These are phyloP conservation scores for Lepus townsendii DNA, from an alignment of 2,797 vertebrate genomes.

Conservation along the genomic window DNA sequence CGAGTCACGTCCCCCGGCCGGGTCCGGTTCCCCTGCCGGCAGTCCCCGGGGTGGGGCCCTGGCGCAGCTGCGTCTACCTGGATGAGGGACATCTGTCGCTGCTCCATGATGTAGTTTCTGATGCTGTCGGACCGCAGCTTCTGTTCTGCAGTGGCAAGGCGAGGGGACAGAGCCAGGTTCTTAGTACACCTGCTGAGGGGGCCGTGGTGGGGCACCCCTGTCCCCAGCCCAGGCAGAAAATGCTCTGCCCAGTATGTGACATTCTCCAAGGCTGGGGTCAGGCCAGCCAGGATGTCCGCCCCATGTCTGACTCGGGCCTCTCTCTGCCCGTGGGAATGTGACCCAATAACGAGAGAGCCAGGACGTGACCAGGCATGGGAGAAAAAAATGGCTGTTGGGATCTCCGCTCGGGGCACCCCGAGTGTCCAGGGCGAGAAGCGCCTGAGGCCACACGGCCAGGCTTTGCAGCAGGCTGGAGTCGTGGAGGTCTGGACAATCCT, in stretches of 20 bases:
- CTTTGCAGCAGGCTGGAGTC: background rate
- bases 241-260: background rate
- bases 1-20: background rate
- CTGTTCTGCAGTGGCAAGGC: constrained; percentile 87
- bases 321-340: background rate
- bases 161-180: too few relatives aligned
- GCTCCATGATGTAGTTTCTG: constrained; percentile 89
- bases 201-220: too few relatives aligned
- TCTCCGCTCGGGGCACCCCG: background rate
- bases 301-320: background rate
- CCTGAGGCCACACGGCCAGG: background rate
- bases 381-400: background rate
- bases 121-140: constrained; percentile 89
- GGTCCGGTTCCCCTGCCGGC: background rate
- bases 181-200: background rate
- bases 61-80: constrained; percentile 89
- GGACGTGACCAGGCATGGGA: background rate
- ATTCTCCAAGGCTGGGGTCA: background rate
- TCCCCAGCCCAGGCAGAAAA: background rate
- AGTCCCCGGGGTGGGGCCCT: background rate
- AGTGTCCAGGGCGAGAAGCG: background rate
- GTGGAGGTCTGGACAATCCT: background rate
- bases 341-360: background rate
- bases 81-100: constrained; percentile 93
- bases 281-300: background rate